Percentiles rank a stretch among this genome's conserved stretches.
Evolutionary conservation across 2,113 vertebrate genomes (phyloP).

Genomic region (Gymnogyps californianus): DNA sequence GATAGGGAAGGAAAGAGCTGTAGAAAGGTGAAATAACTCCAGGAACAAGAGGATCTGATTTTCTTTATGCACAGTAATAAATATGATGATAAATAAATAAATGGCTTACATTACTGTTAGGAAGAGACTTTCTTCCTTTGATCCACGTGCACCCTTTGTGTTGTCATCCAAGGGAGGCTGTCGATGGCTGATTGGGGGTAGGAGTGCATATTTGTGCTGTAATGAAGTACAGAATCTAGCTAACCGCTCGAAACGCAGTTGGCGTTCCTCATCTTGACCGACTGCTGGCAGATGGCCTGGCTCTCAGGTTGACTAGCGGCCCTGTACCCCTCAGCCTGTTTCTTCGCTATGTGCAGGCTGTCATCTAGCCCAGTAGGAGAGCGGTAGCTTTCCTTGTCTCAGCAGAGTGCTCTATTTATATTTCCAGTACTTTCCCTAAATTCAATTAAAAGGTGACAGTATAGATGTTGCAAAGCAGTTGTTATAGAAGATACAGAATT

Average conservation of each 20-base stretch:
- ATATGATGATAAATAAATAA: not conserved
- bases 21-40: not conserved
- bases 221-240: not conserved
- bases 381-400: not conserved
- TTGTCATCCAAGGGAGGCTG: fast-evolving
- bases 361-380: not conserved
- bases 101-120: not conserved
- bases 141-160: not conserved
- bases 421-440: not conserved
- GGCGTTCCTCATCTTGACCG: not conserved
- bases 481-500: not conserved
- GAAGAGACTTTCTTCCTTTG: not conserved
- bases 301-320: not conserved
- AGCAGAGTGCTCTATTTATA: not conserved
- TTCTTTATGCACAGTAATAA: not conserved
- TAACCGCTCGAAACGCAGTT: not conserved
- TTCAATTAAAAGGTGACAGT: not conserved
- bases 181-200: fast-evolving
- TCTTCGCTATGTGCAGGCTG: not conserved
- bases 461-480: not conserved
- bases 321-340: not conserved
- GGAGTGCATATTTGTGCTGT: not conserved
- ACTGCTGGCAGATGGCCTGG: constrained; percentile 35
- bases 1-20: not conserved
- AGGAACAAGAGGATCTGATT: not conserved